Percentiles rank a stretch among this genome's conserved stretches.
Evolutionary conservation across 2,113 vertebrate species (phyloP).

Genomic region (Albula goreensis): DNA sequence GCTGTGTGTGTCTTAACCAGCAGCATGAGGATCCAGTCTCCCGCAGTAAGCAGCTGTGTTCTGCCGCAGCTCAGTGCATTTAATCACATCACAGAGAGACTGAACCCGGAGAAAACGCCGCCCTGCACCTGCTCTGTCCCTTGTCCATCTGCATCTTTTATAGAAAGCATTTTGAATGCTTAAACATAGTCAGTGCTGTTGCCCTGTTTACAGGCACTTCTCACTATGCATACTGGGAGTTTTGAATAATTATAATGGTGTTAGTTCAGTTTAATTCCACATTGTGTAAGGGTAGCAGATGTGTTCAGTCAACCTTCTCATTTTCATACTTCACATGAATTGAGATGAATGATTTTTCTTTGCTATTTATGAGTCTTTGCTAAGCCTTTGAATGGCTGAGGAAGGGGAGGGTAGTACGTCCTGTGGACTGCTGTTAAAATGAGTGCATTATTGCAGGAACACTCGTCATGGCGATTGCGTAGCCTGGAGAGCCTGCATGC

Average conservation of each 20-base stretch:
- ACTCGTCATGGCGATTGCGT: conserved; percentile 86
- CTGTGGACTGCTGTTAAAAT: not conserved
- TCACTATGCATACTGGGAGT: too few relatives aligned
- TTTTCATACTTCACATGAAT: not conserved
- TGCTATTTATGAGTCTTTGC: too few relatives aligned
- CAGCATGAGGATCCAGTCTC: not conserved
- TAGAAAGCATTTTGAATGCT: not conserved
- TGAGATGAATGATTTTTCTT: not conserved
- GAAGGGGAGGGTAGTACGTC: not conserved
- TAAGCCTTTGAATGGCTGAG: not conserved
- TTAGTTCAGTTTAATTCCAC: too few relatives aligned
- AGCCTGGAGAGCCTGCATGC: conserved; percentile 87
- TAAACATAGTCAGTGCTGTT: not conserved
- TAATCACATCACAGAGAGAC: conserved; percentile 52
- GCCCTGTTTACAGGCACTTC: not conserved
- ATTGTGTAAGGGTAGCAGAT: too few relatives aligned
- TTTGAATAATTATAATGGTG: too few relatives aligned
- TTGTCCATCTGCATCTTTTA: not conserved
- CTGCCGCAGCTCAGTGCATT: conserved; percentile 28
- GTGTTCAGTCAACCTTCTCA: too few relatives aligned
- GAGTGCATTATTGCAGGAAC: conserved; percentile 76
- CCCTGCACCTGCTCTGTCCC: not conserved
- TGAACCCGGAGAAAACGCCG: not conserved
- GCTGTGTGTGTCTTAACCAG: conserved; percentile 11
- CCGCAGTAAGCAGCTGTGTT: not conserved